Evolutionary conservation across 2,888 invertebrate species (phyloP), one percentile per base, ranked within the genome.

Genomic region (Pterostichus niger): DNA sequence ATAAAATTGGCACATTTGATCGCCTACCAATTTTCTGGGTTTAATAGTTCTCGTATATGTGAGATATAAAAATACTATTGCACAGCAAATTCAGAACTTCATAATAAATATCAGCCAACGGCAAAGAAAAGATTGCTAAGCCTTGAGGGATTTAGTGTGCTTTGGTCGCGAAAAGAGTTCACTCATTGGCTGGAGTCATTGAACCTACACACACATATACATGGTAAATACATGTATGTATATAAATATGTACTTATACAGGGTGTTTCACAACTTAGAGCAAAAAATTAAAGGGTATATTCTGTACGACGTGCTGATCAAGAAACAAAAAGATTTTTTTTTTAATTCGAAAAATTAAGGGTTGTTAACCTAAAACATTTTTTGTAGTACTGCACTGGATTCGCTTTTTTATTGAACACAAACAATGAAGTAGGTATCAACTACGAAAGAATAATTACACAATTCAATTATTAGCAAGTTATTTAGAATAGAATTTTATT

Each of bases 101-200:
- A 40, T 71, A 71, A 71, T 71, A 71, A 71, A 71, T 71, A 71
- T 71, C 15, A 31, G 10, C 15, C 44, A 44, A 56, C 1, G 68
- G 35, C 68, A 71, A 44, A 44, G 68, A 71, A 71, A 71, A 71
- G 68, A 71, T 40, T 71, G 68, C 13, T 0, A 17, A 71, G 68
- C 68, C 68, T 44, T 71, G 44, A 17, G 68, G 68, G 68, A 71
- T 15, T 35, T 17, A 56, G 64, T 35, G 64, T 40, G 64, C 64
- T 64, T 64, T 64, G 40, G 64, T 71, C 68, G 68, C 68, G 68
- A 71, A 71, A 71, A 71, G 68, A 44, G 68, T 71, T 71, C 68
- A 71, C 68, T 71, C 68, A 71, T 71, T 46, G 44, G 68, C 40
- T 33, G 68, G 17, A 44, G 68, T 71, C 68, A 71, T 9, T 71